Conservation (phyloP, 2,113 vertebrate genomes). For the Takifugu bimaculatus region DNA sequence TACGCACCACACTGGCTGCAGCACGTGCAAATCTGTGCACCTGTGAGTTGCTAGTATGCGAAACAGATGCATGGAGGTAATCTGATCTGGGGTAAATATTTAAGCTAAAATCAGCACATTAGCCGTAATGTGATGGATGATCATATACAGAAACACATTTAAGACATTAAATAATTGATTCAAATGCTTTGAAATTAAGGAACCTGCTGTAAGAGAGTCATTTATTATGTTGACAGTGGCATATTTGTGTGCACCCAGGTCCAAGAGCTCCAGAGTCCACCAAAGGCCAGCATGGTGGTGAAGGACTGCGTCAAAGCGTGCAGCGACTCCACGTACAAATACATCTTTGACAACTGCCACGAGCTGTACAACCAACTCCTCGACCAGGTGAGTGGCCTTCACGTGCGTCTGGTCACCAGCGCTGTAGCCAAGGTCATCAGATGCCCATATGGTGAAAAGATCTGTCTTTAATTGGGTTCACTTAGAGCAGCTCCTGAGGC, state of each 20-base stretch:
- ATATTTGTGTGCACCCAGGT: slow-evolving; percentile 74
- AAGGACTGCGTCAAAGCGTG: slow-evolving; percentile 96
- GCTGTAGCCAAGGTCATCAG: not conserved
- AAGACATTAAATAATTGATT: slow-evolving; percentile 8
- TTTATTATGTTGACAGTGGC: not conserved
- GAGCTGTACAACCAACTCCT: slow-evolving; percentile 92
- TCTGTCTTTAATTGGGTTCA: not conserved
- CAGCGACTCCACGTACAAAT: slow-evolving; percentile 93
- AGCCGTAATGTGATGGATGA: slow-evolving; percentile 2
- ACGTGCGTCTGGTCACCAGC: not conserved
- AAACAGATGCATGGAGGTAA: slow-evolving; percentile 31
- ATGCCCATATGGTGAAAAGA: not conserved
- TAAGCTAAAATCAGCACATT: slow-evolving; percentile 13
- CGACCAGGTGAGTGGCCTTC: slow-evolving; percentile 82
- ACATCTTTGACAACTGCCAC: slow-evolving; percentile 97
- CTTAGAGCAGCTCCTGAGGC: too few species aligned
- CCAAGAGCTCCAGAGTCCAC: slow-evolving; percentile 91
- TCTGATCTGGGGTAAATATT: slow-evolving; percentile 25
- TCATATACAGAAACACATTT: not conserved
- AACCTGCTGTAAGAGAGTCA: not conserved
- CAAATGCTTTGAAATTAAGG: not conserved
- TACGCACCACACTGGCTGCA: slow-evolving; percentile 4
- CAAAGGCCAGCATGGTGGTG: slow-evolving; percentile 89
- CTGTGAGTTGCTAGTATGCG: slow-evolving; percentile 31
- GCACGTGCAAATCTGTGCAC: slow-evolving; percentile 5